phyloP scores from a whole-genome alignment of 2,888 invertebrate genomes.

The Callimorpha dominula region DNA sequence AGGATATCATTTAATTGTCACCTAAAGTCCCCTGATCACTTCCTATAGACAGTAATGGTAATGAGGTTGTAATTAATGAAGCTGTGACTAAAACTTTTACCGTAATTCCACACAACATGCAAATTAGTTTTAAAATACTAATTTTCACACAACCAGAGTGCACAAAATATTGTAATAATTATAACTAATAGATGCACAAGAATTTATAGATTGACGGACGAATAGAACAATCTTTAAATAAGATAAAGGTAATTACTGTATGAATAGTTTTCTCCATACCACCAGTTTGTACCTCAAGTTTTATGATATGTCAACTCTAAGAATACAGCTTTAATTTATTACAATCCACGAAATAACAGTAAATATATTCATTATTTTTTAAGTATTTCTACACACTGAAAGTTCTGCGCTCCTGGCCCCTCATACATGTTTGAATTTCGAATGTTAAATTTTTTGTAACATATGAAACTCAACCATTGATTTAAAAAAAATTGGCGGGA shows the following conservation, averaged over 20 bases:
- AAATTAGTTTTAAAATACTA: neutral
- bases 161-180: neutral
- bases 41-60: neutral
- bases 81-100: neutral
- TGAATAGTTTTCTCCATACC: too few species aligned
- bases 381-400: too few species aligned
- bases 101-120: neutral
- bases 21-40: neutral
- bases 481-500: too few species aligned
- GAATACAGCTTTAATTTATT: too few species aligned
- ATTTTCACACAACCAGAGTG: neutral
- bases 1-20: neutral
- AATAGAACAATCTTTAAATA: neutral
- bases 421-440: too few species aligned
- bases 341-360: too few species aligned
- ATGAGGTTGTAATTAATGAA: slow-evolving; percentile 7
- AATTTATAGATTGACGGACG: neutral
- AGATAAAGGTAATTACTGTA: neutral
- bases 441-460: too few species aligned
- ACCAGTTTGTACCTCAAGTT: too few species aligned
- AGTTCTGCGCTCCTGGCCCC: too few species aligned
- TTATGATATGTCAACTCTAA: too few species aligned
- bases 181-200: neutral
- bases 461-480: too few species aligned
- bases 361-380: too few species aligned